Evolutionary conservation across 37 sponge, comb jelly and placozoan genomes (phyloP).

Genomic region (Agelas oroides): DNA sequence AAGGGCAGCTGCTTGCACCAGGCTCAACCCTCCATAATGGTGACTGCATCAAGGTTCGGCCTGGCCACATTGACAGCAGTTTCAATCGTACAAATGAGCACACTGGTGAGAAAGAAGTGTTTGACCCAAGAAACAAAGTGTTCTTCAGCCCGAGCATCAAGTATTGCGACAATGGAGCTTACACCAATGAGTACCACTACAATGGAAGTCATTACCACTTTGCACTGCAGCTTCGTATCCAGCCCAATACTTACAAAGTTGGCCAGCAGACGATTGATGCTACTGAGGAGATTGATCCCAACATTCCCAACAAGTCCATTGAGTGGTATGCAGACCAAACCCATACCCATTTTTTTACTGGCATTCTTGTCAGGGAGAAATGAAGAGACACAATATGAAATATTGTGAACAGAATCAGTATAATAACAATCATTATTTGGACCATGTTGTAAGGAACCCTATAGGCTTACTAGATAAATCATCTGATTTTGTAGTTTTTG

Average conservation of each 20-base stretch:
- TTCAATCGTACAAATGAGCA: constrained; percentile 30
- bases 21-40: constrained; percentile 28
- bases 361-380: constrained; percentile 25
- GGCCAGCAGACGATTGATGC: constrained; percentile 39
- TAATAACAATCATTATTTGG: no score
- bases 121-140: constrained; percentile 23
- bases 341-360: constrained; percentile 31
- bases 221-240: constrained; percentile 31
- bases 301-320: constrained; percentile 18
- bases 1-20: constrained; percentile 36
- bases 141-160: constrained; percentile 32
- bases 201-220: constrained; percentile 20
- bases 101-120: constrained; percentile 15
- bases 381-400: neutral
- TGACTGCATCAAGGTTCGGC: neutral
- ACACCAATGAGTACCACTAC: constrained; percentile 3
- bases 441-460: no score
- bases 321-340: constrained; percentile 25
- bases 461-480: no score
- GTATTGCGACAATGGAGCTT: constrained; percentile 13
- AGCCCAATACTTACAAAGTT: constrained; percentile 35
- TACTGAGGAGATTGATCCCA: constrained; percentile 9
- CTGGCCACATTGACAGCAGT: constrained; percentile 13
- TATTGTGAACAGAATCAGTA: no score
- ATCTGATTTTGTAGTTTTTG: no score